phyloP scores from a whole-genome alignment of 1,140 invertebrate species.

The Laupala kohalensis region DNA sequence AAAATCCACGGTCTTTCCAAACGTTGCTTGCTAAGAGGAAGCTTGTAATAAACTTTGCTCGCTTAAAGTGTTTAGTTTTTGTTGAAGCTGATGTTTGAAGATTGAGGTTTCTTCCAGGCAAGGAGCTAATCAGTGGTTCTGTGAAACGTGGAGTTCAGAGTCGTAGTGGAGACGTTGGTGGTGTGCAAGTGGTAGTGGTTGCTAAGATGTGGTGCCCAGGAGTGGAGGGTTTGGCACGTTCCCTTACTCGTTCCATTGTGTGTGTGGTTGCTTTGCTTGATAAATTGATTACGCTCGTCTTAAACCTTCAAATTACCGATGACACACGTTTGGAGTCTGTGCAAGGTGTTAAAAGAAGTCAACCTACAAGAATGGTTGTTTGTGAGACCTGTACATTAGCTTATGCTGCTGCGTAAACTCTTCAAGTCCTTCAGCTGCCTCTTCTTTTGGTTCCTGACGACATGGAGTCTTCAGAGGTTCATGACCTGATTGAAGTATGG shows the following conservation, averaged over 20 bases:
- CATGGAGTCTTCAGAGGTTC: too few relatives aligned
- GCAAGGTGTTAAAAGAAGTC: too few relatives aligned
- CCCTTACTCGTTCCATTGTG: background rate
- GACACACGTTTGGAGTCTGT: too few relatives aligned
- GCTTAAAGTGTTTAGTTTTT: conserved; percentile 25
- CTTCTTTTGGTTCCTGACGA: too few relatives aligned
- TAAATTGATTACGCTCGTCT: background rate
- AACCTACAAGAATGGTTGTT: too few relatives aligned
- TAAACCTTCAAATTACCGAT: background rate
- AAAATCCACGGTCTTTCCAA: conserved; percentile 26
- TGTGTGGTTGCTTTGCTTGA: background rate
- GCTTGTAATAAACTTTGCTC: conserved; percentile 22
- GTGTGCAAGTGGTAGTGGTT: background rate
- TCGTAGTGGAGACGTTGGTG: too few relatives aligned
- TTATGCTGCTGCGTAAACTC: too few relatives aligned
- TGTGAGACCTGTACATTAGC: too few relatives aligned
- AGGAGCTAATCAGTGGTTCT: too few relatives aligned
- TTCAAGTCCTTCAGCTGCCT: too few relatives aligned
- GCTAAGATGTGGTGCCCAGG: background rate
- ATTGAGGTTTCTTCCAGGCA: conserved; percentile 25
- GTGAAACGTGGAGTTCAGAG: too few relatives aligned
- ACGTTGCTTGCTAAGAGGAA: conserved; percentile 20
- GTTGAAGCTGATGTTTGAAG: conserved; percentile 29
- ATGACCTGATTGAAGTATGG: too few relatives aligned
- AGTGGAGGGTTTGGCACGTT: background rate